Conservation (phyloP, 1,140 invertebrate genomes). For the Himalopsyche phryganea region DNA sequence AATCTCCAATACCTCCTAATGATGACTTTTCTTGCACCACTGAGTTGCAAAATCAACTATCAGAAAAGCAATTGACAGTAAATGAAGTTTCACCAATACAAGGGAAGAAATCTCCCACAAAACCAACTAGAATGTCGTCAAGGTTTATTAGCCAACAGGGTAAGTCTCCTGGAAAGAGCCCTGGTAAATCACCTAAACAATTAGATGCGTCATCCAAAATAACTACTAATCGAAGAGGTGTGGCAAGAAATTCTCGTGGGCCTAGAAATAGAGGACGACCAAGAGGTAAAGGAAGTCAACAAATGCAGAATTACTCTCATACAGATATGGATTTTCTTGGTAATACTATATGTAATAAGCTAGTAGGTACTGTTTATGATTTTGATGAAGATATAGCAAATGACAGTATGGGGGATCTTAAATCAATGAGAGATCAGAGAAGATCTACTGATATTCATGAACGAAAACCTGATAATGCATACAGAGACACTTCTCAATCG, state of each 20-base stretch:
- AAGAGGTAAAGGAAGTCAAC: slow-evolving; percentile 60
- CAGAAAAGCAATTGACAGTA: slow-evolving; percentile 39
- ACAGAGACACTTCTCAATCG: slow-evolving; percentile 57
- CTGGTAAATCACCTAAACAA: slow-evolving; percentile 71
- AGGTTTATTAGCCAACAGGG: slow-evolving; percentile 56
- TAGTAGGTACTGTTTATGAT: slow-evolving; percentile 83
- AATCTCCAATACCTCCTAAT: slow-evolving; percentile 31
- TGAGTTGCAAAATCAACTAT: slow-evolving; percentile 37
- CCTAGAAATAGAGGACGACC: slow-evolving; percentile 64
- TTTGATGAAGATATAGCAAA: slow-evolving; percentile 79
- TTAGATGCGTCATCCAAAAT: slow-evolving; percentile 38
- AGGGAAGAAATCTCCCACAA: slow-evolving; percentile 63
- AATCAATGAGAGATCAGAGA: slow-evolving; percentile 74
- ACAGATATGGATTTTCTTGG: slow-evolving; percentile 32
- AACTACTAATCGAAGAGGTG: slow-evolving; percentile 47
- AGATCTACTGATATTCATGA: slow-evolving; percentile 73
- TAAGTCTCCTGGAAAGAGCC: slow-evolving; percentile 70
- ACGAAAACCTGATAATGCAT: slow-evolving; percentile 56
- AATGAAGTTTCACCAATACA: slow-evolving; percentile 34
- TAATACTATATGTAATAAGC: slow-evolving; percentile 66
- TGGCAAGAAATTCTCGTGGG: slow-evolving; percentile 52
- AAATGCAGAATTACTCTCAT: slow-evolving; percentile 18
- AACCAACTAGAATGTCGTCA: slow-evolving; percentile 61
- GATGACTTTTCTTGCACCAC: slow-evolving; percentile 28
- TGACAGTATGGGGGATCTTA: slow-evolving; percentile 72